Conservation (phyloP, 2,113 vertebrate species). For the Apeltes quadracus region DNA sequence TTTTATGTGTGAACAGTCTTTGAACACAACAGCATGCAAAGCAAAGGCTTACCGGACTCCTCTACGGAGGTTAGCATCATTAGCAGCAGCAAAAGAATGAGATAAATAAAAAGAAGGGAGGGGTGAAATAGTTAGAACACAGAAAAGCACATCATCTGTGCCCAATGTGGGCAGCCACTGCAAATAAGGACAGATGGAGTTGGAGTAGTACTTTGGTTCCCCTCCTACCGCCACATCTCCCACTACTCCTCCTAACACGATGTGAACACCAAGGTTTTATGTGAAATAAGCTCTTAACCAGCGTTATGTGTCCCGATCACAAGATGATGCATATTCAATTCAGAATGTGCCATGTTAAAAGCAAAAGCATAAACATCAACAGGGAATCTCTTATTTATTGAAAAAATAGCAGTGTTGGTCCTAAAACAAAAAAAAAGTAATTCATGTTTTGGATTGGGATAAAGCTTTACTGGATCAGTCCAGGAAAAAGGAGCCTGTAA, state of each 20-base stretch:
- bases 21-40: conserved; percentile 34
- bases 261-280: not conserved
- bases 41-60: conserved; percentile 93
- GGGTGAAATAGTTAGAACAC: not conserved
- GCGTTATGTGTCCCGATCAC: not conserved
- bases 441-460: not conserved
- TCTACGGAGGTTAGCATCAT: conserved; percentile 84
- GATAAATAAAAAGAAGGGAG: conserved; percentile 23
- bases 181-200: not conserved
- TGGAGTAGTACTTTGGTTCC: not conserved
- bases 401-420: no score
- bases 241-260: not conserved
- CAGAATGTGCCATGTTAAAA: not conserved
- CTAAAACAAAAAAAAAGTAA: not conserved
- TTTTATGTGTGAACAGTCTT: not conserved
- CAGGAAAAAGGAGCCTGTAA: conserved; percentile 29
- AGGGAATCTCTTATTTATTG: not conserved
- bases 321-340: conserved; percentile 9
- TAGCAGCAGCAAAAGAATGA: conserved; percentile 42
- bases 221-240: not conserved
- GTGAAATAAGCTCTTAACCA: conserved; percentile 16
- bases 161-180: not conserved
- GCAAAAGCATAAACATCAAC: not conserved
- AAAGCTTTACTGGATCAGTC: not conserved
- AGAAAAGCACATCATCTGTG: conserved; percentile 17